Conservation (phyloP, 2,113 vertebrate species). For the Callithrix jacchus region DNA sequence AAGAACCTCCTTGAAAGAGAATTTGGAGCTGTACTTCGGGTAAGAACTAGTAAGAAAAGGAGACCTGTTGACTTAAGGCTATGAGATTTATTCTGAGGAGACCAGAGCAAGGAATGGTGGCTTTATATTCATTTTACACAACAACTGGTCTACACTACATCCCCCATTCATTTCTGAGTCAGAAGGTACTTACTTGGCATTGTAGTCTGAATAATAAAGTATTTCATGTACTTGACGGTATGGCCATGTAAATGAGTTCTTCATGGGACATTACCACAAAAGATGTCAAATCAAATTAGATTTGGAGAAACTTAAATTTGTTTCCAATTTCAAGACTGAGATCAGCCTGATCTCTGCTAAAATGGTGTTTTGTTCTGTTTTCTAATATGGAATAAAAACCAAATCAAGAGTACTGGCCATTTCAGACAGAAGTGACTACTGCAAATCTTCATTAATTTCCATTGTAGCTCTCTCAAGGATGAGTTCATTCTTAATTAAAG, state of each 20-base stretch:
- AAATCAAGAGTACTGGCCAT: background rate
- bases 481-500: background rate
- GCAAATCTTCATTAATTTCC: background rate
- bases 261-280: background rate
- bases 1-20: slow-evolving; percentile 80
- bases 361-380: slow-evolving; percentile 3
- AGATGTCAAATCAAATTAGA: background rate
- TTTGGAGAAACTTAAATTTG: background rate
- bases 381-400: slow-evolving; percentile 15
- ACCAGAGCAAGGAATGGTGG: background rate
- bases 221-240: background rate
- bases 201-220: background rate
- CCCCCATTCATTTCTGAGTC: background rate
- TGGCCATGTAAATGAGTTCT: background rate
- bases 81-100: slow-evolving; percentile 7
- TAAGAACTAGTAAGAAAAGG: slow-evolving; percentile 68
- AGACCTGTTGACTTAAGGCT: background rate
- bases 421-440: slow-evolving; percentile 10
- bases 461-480: background rate
- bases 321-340: slow-evolving; percentile 31
- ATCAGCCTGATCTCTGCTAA: background rate
- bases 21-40: slow-evolving; percentile 79
- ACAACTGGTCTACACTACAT: background rate
- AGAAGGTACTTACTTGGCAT: background rate
- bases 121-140: background rate